Evolutionary conservation across 2,888 invertebrate genomes (phyloP).

Genomic region (Drosophila birchii): DNA sequence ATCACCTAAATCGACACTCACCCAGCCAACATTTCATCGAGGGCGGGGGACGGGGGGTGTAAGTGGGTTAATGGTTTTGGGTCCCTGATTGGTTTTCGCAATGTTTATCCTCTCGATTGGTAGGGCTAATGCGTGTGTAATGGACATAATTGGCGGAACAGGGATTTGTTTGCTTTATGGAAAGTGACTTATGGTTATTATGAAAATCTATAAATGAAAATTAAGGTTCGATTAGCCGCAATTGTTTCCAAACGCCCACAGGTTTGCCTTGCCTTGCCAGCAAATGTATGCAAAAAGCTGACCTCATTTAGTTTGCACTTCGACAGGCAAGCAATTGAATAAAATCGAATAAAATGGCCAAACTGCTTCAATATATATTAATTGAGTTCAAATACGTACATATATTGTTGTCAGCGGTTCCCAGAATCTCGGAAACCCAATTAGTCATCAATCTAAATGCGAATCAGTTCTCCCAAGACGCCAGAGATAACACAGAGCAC

Average conservation of each 20-base stretch:
- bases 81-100: conserved; percentile 57
- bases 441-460: conserved; percentile 15
- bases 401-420: neutral
- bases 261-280: neutral
- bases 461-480: conserved; percentile 4
- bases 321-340: conserved; percentile 10
- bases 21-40: conserved; percentile 5
- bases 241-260: neutral
- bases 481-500: conserved; percentile 2
- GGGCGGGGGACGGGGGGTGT: conserved; percentile 35
- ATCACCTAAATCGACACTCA: conserved; percentile 25
- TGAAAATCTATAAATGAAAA: neutral
- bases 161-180: conserved; percentile 44
- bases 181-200: conserved; percentile 16
- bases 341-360: conserved; percentile 14
- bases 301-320: conserved; percentile 9
- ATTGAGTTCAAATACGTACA: conserved; percentile 5
- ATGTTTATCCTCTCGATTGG: conserved; percentile 56
- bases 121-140: conserved; percentile 36
- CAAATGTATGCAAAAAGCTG: neutral
- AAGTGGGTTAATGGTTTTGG: conserved; percentile 69
- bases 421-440: conserved; percentile 4
- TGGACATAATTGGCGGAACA: conserved; percentile 50
- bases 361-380: conserved; percentile 19
- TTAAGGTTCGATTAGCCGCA: neutral